A percentile compares a stretch with the other conserved stretches of the same genome.
Conservation (phyloP, 2,888 invertebrate species). For the Thysanoteuthis rhombus region DNA sequence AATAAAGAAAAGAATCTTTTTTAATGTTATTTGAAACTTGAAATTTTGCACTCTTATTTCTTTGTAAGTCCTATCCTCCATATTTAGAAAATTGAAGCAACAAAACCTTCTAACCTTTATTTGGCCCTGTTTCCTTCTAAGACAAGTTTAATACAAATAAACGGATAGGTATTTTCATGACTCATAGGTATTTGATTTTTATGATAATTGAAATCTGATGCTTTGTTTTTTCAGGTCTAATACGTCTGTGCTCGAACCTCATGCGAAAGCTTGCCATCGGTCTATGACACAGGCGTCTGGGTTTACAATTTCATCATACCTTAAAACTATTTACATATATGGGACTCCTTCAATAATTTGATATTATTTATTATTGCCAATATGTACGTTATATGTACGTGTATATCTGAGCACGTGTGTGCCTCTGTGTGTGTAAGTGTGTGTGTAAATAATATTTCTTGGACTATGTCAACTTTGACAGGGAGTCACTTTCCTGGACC, state of each 20-base stretch:
- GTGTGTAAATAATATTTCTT: neutral
- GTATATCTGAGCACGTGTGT: neutral
- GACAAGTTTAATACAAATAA: too few species aligned
- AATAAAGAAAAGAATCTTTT: too few species aligned
- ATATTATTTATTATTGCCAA: neutral
- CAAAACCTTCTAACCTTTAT: too few species aligned
- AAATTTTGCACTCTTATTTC: too few species aligned
- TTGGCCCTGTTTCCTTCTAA: too few species aligned
- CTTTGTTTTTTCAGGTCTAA: neutral
- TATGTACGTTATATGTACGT: too few species aligned
- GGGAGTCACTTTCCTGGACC: neutral
- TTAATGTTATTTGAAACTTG: too few species aligned
- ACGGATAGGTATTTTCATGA: too few species aligned
- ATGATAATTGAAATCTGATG: neutral
- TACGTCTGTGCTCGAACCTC: neutral
- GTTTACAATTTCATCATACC: neutral
- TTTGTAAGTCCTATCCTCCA: too few species aligned
- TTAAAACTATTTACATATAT: neutral
- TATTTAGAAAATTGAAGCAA: too few species aligned
- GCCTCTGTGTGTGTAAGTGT: neutral
- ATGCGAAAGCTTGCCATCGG: neutral
- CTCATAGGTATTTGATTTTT: neutral
- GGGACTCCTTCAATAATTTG: neutral
- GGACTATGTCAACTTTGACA: neutral
- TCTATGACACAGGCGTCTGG: neutral